Conservation (phyloP, 2,113 vertebrate species). For the Channa maculata region DNA sequence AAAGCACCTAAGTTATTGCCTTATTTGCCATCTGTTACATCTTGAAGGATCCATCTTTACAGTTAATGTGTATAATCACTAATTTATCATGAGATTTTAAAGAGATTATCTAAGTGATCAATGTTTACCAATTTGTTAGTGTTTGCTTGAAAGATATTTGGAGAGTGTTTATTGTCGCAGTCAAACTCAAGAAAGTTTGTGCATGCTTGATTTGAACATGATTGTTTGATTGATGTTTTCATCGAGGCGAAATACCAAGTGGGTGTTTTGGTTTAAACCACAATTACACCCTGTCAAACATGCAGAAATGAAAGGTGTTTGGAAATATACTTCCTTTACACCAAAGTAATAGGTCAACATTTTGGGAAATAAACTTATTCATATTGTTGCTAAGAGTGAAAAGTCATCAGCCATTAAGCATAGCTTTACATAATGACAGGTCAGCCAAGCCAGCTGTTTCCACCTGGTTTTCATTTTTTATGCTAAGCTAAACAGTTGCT, state of each 20-base stretch:
- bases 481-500: neutral
- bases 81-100: slow-evolving; percentile 34
- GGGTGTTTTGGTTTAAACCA: slow-evolving; percentile 16
- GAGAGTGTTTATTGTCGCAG: neutral
- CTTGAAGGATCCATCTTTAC: slow-evolving; percentile 38
- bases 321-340: slow-evolving; percentile 18
- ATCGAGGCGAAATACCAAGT: slow-evolving; percentile 14
- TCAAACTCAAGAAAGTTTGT: neutral
- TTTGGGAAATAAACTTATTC: neutral
- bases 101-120: neutral
- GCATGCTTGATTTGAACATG: slow-evolving; percentile 20
- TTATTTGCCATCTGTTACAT: slow-evolving; percentile 13
- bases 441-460: neutral
- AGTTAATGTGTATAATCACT: slow-evolving; percentile 17
- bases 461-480: neutral
- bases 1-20: slow-evolving; percentile 58
- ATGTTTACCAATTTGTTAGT: neutral
- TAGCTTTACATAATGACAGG: slow-evolving; percentile 3
- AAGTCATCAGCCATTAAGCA: neutral
- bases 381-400: neutral
- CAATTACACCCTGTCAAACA: slow-evolving; percentile 22
- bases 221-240: slow-evolving; percentile 25
- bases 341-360: slow-evolving; percentile 15
- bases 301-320: slow-evolving; percentile 34
- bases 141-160: slow-evolving; percentile 4